These are phyloP conservation scores for Drosophila ironensis DNA, from an alignment of 1,140 invertebrate genomes.

Conservation along the genomic window DNA sequence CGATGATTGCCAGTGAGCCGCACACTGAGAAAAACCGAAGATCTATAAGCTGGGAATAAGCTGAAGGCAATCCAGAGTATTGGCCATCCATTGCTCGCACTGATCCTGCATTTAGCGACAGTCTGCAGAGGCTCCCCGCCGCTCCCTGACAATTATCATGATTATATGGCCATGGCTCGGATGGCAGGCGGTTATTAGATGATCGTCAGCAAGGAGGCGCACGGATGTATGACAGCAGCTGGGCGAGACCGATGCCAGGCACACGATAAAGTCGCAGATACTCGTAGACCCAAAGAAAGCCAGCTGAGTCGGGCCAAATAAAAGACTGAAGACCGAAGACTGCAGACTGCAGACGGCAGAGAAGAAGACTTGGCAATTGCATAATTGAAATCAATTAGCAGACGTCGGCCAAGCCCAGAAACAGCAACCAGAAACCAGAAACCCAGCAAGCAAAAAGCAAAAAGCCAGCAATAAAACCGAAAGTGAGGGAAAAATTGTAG, in stretches of 20 bases:
- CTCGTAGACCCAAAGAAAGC: no score
- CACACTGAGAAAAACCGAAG: constrained; percentile 1
- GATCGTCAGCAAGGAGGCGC: constrained; percentile 44
- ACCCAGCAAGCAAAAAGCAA: no score
- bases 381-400: constrained; percentile 78
- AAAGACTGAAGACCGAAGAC: not conserved
- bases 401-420: constrained; percentile 34
- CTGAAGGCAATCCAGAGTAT: not conserved
- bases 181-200: constrained; percentile 74
- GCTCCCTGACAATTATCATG: constrained; percentile 61
- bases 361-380: constrained; percentile 60
- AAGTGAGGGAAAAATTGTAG: constrained; percentile 56
- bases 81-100: not conserved
- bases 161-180: constrained; percentile 61
- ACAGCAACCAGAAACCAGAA: constrained; percentile 8
- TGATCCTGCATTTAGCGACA: constrained; percentile 46
- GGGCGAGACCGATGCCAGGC: constrained; percentile 47
- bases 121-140: constrained; percentile 15
- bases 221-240: constrained; percentile 38
- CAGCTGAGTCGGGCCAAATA: not conserved
- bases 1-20: constrained; percentile 43
- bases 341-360: not conserved
- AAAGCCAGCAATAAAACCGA: constrained; percentile 46
- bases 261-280: no score
- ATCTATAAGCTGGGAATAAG: not conserved